Evolutionary conservation across 2,113 vertebrate genomes (phyloP), one percentile per base, ranked within the genome.

Genomic region (Macquaria ambigua): DNA sequence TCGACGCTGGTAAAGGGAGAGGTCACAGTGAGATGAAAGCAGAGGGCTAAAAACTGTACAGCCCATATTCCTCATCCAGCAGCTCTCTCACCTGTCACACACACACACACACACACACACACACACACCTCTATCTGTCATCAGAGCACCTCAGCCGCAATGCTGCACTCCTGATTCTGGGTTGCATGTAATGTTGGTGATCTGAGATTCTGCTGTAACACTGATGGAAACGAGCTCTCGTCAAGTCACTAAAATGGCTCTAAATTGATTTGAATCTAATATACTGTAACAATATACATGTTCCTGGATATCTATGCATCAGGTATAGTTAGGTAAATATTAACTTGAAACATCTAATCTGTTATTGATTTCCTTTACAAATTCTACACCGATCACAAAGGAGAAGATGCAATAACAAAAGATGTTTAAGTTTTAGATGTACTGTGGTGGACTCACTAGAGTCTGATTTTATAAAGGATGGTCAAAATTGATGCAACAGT

Each of bases 1-100:
- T 85, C 7, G 9, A 50, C 6, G 23, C 63, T 12, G 62, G 68
- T 53, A 28, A 73, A 79, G 21, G 50, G 43, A 80, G 73, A 79
- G 71, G 69, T 79, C 82, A 80, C 3, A 25, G 62, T 0, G 2
- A 79, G 80, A 91, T 89, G 83, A 79, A 76, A 87, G 80, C 82
- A 71, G 31, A 69, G 55, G 61, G 25, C 78, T 59, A 63, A 62
- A 81, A 75, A 68, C 67, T 79, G 52, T 48, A 61, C 68, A 82
- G 70, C 53, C 66, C n/a, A n/a, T 63, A 28, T 39, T 79, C 70
- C 55, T 80, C 77, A 37, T 71, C 23, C 23, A 70, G 69, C 75
- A 77, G 68, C 50, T 77, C 28, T 62, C 0, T 23, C 58, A 37
- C 25, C 63, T 11, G 52, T 10, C 37, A 39, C 39, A 11, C 43